Percentiles rank a stretch among this genome's conserved stretches.
These are phyloP conservation scores for Smittia aterrima DNA, from an alignment of 2,888 invertebrate species.

Conservation along the genomic window DNA sequence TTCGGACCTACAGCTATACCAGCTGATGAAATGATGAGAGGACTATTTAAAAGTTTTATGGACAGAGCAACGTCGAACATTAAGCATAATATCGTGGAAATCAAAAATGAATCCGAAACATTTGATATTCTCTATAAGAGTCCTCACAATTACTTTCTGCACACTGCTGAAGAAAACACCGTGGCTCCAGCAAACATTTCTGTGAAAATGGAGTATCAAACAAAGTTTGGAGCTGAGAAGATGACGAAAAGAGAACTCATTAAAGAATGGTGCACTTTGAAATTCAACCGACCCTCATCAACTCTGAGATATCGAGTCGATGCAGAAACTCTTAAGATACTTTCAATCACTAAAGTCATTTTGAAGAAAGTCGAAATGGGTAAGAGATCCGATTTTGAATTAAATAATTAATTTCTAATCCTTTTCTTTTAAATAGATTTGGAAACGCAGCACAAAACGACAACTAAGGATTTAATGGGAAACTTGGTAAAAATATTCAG, in stretches of 20 bases:
- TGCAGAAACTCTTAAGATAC: conserved; percentile 39
- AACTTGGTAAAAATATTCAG: neutral
- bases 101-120: neutral
- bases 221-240: conserved; percentile 45
- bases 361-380: conserved; percentile 40
- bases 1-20: too few relatives aligned
- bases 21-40: neutral
- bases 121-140: neutral
- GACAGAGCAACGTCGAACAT: neutral
- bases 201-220: conserved; percentile 46
- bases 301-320: conserved; percentile 44
- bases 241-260: conserved; percentile 44
- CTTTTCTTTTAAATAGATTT: conserved; percentile 32
- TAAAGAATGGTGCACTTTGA: conserved; percentile 44
- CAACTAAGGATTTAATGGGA: conserved; percentile 12
- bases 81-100: neutral
- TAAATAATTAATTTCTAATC: too few relatives aligned
- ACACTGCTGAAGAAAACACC: too few relatives aligned
- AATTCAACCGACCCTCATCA: conserved; percentile 44
- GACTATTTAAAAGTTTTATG: neutral
- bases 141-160: too few relatives aligned
- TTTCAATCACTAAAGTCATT: conserved; percentile 43
- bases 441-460: conserved; percentile 40
- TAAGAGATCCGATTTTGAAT: too few relatives aligned
- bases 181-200: conserved; percentile 42